phyloP scores from a whole-genome alignment of 2,797 vertebrate species.

The Mormyrus hasselquistii region DNA sequence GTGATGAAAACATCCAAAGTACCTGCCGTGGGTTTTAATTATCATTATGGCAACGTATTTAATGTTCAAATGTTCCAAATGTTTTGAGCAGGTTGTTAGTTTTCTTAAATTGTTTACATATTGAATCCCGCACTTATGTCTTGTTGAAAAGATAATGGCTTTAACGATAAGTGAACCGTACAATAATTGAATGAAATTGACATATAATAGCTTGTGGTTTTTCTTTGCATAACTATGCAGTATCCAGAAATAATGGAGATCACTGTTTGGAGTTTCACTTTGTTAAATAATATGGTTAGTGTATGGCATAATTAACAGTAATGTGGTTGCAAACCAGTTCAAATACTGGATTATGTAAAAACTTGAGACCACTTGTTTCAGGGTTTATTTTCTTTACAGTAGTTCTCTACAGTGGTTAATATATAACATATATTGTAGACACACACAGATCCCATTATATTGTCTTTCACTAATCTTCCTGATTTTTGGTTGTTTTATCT shows the following conservation, averaged over 20 bases:
- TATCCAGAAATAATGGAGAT: neutral
- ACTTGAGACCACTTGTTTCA: neutral
- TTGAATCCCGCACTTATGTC: slow-evolving; percentile 2
- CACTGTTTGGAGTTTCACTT: neutral
- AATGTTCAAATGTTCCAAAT: neutral
- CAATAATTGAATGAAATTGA: neutral
- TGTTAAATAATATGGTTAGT: neutral
- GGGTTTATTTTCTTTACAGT: neutral
- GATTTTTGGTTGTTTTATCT: neutral
- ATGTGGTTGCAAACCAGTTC: neutral
- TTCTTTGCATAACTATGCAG: slow-evolving; percentile 17
- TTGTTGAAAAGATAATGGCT: neutral
- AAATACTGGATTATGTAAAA: neutral
- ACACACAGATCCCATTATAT: neutral
- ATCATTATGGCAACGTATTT: slow-evolving; percentile 1
- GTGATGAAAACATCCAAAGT: neutral
- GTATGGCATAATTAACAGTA: neutral
- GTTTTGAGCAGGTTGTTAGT: neutral
- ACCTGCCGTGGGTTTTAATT: neutral
- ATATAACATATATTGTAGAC: neutral
- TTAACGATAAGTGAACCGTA: neutral
- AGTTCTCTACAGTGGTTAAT: neutral
- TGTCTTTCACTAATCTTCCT: neutral
- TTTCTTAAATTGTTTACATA: slow-evolving; percentile 18
- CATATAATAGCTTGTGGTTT: slow-evolving; percentile 20